phyloP scores from a whole-genome alignment of 2,113 vertebrate species.

The Corydoras maculifer region DNA sequence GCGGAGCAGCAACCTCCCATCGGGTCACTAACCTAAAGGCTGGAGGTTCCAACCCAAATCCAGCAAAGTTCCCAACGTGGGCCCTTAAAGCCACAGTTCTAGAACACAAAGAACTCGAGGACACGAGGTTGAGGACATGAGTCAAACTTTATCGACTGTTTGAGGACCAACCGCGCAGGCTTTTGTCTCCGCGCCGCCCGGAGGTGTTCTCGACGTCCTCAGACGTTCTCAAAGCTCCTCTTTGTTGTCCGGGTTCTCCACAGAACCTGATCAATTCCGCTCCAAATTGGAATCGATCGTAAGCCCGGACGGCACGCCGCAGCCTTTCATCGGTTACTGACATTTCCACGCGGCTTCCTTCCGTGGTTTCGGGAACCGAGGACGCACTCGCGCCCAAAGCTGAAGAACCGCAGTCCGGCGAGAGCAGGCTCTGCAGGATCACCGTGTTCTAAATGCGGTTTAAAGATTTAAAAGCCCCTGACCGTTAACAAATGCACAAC shows the following conservation, averaged over 20 bases:
- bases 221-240: conserved; percentile 42
- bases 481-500: conserved; percentile 55
- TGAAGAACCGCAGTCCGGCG: no score
- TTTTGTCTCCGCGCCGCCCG: conserved; percentile 60
- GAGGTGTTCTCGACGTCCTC: conserved; percentile 41
- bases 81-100: neutral
- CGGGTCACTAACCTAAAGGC: no score
- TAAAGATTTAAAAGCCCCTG: conserved; percentile 52
- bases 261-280: conserved; percentile 52
- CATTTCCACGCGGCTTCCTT: conserved; percentile 13
- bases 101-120: conserved; percentile 24
- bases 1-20: no score
- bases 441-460: conserved; percentile 28
- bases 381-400: no score
- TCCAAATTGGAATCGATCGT: conserved; percentile 68
- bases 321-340: conserved; percentile 15
- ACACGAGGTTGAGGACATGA: conserved; percentile 35
- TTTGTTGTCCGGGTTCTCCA: conserved; percentile 54
- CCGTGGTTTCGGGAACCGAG: no score
- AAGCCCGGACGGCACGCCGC: conserved; percentile 43
- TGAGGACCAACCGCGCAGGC: conserved; percentile 51
- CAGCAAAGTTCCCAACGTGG: no score
- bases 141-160: conserved; percentile 63
- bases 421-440: neutral
- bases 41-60: no score